Percentiles rank a stretch among this genome's conserved stretches.
Evolutionary conservation across 2,888 invertebrate species (phyloP).

Genomic region (Archaeoteleia sp.): DNA sequence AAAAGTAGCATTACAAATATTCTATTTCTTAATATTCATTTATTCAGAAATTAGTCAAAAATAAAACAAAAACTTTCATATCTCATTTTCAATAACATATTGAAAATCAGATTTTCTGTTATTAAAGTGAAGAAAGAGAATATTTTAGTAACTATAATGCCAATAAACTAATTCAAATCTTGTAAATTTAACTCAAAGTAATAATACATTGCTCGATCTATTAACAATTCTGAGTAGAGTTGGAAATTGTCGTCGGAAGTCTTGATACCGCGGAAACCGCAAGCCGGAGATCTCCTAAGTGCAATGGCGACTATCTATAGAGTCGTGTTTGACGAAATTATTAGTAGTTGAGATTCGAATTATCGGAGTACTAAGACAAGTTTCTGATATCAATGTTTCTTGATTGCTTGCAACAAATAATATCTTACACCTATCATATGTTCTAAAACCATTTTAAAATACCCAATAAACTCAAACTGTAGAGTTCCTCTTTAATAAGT

Average conservation of each 20-base stretch:
- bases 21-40: too few relatives aligned
- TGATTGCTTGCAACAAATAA: slow-evolving; percentile 36
- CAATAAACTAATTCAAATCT: slow-evolving; percentile 22
- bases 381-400: slow-evolving; percentile 38
- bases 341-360: slow-evolving; percentile 43
- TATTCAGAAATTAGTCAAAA: too few relatives aligned
- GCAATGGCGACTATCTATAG: slow-evolving; percentile 44
- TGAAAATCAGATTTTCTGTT: too few relatives aligned
- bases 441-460: slow-evolving; percentile 21
- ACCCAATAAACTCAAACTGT: too few relatives aligned
- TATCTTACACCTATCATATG: slow-evolving; percentile 15
- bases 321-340: slow-evolving; percentile 50
- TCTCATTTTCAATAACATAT: too few relatives aligned
- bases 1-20: too few relatives aligned
- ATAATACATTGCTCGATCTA: slow-evolving; percentile 30
- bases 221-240: slow-evolving; percentile 47
- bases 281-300: slow-evolving; percentile 48
- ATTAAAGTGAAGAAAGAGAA: too few relatives aligned
- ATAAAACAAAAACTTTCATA: too few relatives aligned
- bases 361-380: slow-evolving; percentile 40
- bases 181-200: slow-evolving; percentile 36
- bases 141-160: not conserved
- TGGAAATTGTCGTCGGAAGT: slow-evolving; percentile 48
- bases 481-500: too few relatives aligned
- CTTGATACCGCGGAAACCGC: slow-evolving; percentile 52